Percentiles rank a stretch among this genome's conserved stretches.
These are phyloP conservation scores for Ischnus inquisitorius DNA, from an alignment of 2,888 invertebrate species.

Conservation along the genomic window DNA sequence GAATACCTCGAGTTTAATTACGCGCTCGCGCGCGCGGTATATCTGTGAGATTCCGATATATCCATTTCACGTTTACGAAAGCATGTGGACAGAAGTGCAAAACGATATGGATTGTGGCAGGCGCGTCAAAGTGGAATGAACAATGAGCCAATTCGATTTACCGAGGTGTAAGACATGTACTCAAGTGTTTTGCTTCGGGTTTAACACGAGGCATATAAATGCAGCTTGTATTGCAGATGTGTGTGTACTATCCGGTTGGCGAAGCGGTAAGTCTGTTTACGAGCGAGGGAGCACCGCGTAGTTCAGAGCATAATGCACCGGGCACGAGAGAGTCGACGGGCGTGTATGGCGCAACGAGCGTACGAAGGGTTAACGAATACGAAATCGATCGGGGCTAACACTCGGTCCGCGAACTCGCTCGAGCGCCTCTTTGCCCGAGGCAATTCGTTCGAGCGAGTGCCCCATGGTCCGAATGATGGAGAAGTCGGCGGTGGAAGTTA, in stretches of 20 bases:
- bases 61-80: not conserved
- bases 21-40: not conserved
- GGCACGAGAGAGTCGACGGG: slow-evolving; percentile 27
- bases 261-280: slow-evolving; percentile 25
- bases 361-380: slow-evolving; percentile 59
- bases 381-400: slow-evolving; percentile 49
- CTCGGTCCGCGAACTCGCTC: slow-evolving; percentile 5
- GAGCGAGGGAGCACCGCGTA: slow-evolving; percentile 26
- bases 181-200: slow-evolving; percentile 10
- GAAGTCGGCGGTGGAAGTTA: not conserved
- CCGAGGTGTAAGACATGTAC: slow-evolving; percentile 27
- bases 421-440: slow-evolving; percentile 12
- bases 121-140: slow-evolving; percentile 47
- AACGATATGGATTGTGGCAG: slow-evolving; percentile 8
- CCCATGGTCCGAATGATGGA: not conserved
- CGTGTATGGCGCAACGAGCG: slow-evolving; percentile 42
- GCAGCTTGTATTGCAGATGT: not conserved
- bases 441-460: slow-evolving; percentile 5
- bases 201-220: not conserved
- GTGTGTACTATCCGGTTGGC: slow-evolving; percentile 23
- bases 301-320: slow-evolving; percentile 37
- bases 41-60: not conserved
- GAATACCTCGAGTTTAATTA: not conserved
- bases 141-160: slow-evolving; percentile 40
- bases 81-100: not conserved